Percentiles rank a stretch among this genome's conserved stretches.
Evolutionary conservation across 2,888 invertebrate species (phyloP).

Genomic region (Hirtodrosophila alboralis): DNA sequence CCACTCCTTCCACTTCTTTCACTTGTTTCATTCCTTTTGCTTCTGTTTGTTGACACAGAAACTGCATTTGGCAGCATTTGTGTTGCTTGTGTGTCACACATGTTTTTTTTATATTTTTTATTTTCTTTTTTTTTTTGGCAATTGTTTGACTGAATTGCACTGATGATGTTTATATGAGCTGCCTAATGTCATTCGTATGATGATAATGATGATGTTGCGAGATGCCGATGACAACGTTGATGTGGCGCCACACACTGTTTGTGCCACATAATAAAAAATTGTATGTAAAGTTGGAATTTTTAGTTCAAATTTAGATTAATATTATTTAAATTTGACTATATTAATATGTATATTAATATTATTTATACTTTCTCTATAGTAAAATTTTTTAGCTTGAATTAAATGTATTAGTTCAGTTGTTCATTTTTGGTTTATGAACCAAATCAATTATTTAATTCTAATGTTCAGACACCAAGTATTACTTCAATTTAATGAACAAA

Average conservation of each 20-base stretch:
- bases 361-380: too few species aligned
- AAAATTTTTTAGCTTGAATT: too few species aligned
- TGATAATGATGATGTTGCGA: slow-evolving; percentile 7
- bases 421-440: too few species aligned
- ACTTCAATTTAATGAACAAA: too few species aligned
- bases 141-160: slow-evolving; percentile 18
- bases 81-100: slow-evolving; percentile 14
- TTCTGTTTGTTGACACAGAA: slow-evolving; percentile 39
- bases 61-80: slow-evolving; percentile 36
- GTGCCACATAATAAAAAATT: slow-evolving; percentile 1
- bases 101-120: slow-evolving; percentile 2
- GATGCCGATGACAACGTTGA: slow-evolving; percentile 16
- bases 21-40: not conserved
- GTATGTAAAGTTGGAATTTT: too few species aligned
- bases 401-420: too few species aligned
- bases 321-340: too few species aligned
- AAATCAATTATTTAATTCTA: too few species aligned
- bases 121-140: slow-evolving; percentile 30
- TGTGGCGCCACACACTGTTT: slow-evolving; percentile 24
- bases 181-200: slow-evolving; percentile 43
- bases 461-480: too few species aligned
- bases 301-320: too few species aligned
- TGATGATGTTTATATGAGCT: slow-evolving; percentile 64
- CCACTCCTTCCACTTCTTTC: not conserved
- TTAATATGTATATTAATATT: too few species aligned